Evolutionary conservation across 2,888 invertebrate genomes (phyloP).

Genomic region (Lithosia quadra): DNA sequence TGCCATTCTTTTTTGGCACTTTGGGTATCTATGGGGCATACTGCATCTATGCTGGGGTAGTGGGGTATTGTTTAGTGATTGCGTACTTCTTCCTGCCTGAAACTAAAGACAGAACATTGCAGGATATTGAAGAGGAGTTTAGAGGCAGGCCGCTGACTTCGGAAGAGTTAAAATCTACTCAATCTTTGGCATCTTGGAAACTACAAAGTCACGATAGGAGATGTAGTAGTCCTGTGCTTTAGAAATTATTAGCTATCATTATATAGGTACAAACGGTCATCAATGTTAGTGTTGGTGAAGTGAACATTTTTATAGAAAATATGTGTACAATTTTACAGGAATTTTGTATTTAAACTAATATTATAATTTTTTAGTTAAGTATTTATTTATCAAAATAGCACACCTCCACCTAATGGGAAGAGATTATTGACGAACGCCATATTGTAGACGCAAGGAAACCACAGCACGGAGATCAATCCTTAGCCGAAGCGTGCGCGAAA

Average conservation of each 20-base stretch:
- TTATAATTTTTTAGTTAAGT: not conserved
- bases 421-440: no score
- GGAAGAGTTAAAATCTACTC: constrained; percentile 63
- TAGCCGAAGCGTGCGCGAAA: no score
- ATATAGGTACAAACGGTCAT: no score
- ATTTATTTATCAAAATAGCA: no score
- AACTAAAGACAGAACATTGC: constrained; percentile 72
- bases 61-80: constrained; percentile 64
- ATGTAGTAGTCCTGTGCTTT: constrained; percentile 61
- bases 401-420: no score
- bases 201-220: constrained; percentile 57
- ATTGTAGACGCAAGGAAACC: no score
- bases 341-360: not conserved
- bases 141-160: constrained; percentile 62
- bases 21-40: constrained; percentile 69
- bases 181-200: constrained; percentile 63
- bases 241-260: no score
- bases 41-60: constrained; percentile 63
- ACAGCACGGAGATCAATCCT: no score
- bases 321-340: not conserved
- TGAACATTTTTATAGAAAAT: no score
- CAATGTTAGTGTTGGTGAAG: no score
- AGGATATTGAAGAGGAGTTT: constrained; percentile 75
- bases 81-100: constrained; percentile 70
- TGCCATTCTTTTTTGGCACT: constrained; percentile 61